Evolutionary conservation across 2,888 invertebrate species (phyloP).

Genomic region (Phyto melanocephala): DNA sequence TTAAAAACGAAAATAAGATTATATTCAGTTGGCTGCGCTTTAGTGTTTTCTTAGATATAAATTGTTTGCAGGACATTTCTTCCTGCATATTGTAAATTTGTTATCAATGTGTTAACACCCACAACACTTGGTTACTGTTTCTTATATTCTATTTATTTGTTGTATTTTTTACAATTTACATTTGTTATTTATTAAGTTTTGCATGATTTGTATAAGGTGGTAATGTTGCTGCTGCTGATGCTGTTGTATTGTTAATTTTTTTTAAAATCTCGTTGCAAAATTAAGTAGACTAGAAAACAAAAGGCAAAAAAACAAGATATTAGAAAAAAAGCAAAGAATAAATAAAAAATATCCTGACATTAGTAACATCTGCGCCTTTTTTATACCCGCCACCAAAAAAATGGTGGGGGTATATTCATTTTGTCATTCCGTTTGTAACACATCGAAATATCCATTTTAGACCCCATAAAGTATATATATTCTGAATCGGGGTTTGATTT

Average conservation of each 20-base stretch:
- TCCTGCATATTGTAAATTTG: neutral
- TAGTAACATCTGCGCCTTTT: neutral
- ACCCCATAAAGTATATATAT: no score
- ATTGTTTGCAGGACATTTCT: neutral
- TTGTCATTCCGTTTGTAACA: no score
- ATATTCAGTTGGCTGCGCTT: no score
- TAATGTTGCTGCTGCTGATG: neutral
- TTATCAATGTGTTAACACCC: slow-evolving; percentile 27
- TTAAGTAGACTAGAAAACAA: neutral
- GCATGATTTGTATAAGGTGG: neutral
- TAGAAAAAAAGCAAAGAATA: neutral
- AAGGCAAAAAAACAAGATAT: neutral
- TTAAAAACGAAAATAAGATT: no score
- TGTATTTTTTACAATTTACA: no score
- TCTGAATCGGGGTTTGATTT: no score
- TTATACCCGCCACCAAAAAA: neutral
- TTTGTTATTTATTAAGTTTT: neutral
- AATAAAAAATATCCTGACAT: neutral
- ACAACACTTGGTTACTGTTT: slow-evolving; percentile 12
- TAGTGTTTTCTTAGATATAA: no score
- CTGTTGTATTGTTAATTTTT: neutral
- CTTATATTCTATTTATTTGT: neutral
- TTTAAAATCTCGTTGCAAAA: neutral
- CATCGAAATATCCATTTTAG: no score
- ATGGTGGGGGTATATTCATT: no score